Evolutionary conservation across 2,888 invertebrate species (phyloP), one percentile per base, ranked within the genome.

Genomic region (Athalia circularis): DNA sequence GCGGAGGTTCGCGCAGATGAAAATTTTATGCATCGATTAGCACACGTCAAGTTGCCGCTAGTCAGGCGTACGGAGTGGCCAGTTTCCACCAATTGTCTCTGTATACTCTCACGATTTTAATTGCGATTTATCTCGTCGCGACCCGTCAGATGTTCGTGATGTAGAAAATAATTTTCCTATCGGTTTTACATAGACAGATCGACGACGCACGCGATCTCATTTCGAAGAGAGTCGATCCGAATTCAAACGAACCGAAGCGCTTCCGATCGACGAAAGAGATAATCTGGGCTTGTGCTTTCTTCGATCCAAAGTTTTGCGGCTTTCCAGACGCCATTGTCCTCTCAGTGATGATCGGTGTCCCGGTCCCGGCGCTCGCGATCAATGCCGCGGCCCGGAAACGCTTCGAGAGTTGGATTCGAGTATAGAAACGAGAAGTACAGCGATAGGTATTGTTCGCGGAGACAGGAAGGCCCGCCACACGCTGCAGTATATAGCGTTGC

Each of bases 301-400:
- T 29, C 29, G 29, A 29, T 29, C 29, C 29, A 29, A 29, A 54
- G 43, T 68, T 68, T n/a, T 43, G 68, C 6, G 68, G 68, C 52
- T 54, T 68, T 11, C 54, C 68, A 68, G 68, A 68, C 52, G 68
- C 68, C 68, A 68, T 68, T 68, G 68, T 68, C 52, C 68, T 50
- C 29, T 29, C 52, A 43, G 50, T 29, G 68, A 68, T 54, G 68
- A 68, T 68, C 68, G 52, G 68, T 52, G 68, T 52, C 68, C 54
- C 47, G 68, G 68, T 52, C 29, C 29, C 29, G 2, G 29, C 29
- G 29, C 2, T 29, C 29, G 54, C 43, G 68, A 68, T 68, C 68
- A 68, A 68, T 68, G 68, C 54, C 68, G 54, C 29, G 29, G 29
- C 52, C 68, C 68, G 68, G 68, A 68, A 68, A 68, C 68, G 68